Conservation (phyloP, 2,797 vertebrate species). For the Anniella stebbinsi region DNA sequence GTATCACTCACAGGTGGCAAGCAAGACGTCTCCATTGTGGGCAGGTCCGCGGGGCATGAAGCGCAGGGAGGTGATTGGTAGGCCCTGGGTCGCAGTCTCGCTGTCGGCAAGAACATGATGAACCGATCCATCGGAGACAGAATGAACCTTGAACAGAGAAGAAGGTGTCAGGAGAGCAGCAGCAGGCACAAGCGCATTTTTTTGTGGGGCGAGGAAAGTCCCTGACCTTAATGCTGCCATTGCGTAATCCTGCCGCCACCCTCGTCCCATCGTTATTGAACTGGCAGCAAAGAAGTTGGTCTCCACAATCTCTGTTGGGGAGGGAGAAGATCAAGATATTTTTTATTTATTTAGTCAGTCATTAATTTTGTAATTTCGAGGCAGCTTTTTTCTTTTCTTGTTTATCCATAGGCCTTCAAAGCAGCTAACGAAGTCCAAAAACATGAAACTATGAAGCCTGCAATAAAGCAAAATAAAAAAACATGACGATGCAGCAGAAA, state of each 20-base stretch:
- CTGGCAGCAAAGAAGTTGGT: slow-evolving; percentile 36
- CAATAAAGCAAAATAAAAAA: background rate
- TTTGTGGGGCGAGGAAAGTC: background rate
- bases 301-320: slow-evolving; percentile 41
- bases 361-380: background rate
- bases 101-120: slow-evolving; percentile 47
- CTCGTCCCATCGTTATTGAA: slow-evolving; percentile 33
- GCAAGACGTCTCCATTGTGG: slow-evolving; percentile 30
- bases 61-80: slow-evolving; percentile 39
- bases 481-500: background rate
- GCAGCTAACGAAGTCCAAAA: background rate
- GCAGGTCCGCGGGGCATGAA: slow-evolving; percentile 33
- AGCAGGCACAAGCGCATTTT: too few species aligned
- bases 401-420: background rate
- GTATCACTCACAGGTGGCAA: slow-evolving; percentile 28
- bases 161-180: background rate
- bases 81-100: background rate
- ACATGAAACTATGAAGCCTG: background rate
- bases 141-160: slow-evolving; percentile 39
- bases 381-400: background rate
- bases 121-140: slow-evolving; percentile 26
- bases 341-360: background rate
- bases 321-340: background rate
- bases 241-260: slow-evolving; percentile 8
- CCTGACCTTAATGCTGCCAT: slow-evolving; percentile 39